A percentile compares a stretch with the other conserved stretches of the same genome.
Conservation (phyloP, 1,140 invertebrate genomes). For the Brachionus manjavacas region DNA sequence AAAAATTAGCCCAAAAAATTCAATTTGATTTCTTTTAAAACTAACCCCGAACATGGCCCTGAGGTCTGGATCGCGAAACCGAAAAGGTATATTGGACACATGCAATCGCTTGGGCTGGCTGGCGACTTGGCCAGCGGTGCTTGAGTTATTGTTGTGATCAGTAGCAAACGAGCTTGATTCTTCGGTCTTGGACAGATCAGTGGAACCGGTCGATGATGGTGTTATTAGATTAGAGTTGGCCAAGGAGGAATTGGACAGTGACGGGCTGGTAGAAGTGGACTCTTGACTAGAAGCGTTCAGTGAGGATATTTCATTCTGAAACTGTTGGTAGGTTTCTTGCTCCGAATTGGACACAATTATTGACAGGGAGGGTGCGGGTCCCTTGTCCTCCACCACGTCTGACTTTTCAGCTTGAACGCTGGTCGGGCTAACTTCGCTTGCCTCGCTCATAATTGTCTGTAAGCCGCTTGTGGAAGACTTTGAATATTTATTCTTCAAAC, state of each 20-base stretch:
- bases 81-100: conserved; percentile 97
- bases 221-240: not conserved
- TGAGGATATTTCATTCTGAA: conserved; percentile 25
- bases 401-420: not conserved
- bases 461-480: not conserved
- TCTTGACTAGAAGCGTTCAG: not conserved
- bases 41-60: conserved; percentile 92
- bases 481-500: not conserved
- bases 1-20: conserved; percentile 46
- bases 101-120: conserved; percentile 57
- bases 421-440: not conserved
- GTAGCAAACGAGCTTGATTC: not conserved
- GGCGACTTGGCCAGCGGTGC: conserved; percentile 33
- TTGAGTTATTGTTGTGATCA: not conserved
- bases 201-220: not conserved
- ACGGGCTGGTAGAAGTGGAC: conserved; percentile 5
- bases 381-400: not conserved
- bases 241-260: not conserved
- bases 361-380: not conserved
- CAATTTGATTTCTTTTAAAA: not conserved
- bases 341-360: not conserved
- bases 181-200: not conserved
- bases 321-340: conserved; percentile 15
- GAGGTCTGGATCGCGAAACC: conserved; percentile 93
- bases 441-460: not conserved